phyloP scores from a whole-genome alignment of 1,140 invertebrate genomes.

The Pseudomyrmex flavicornis region DNA sequence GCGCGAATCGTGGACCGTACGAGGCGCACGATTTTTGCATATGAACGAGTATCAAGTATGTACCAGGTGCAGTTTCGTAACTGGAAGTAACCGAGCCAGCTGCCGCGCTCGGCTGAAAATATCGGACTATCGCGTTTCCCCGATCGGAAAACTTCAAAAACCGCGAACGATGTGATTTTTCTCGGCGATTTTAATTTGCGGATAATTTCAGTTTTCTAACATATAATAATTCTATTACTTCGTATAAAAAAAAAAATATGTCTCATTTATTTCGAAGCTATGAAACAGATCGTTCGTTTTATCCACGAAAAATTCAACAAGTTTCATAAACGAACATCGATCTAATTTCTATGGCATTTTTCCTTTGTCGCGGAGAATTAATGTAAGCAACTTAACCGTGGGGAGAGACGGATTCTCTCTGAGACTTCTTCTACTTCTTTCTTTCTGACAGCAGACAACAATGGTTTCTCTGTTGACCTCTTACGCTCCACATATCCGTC shows the following conservation, averaged over 20 bases:
- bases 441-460: constrained; percentile 74
- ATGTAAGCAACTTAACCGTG: constrained; percentile 39
- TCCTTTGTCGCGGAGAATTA: neutral
- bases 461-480: constrained; percentile 77
- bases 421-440: constrained; percentile 65
- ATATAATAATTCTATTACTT: neutral
- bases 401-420: constrained; percentile 32
- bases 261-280: neutral
- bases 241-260: neutral
- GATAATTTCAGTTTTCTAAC: neutral
- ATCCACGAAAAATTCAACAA: neutral
- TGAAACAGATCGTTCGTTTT: neutral
- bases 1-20: neutral
- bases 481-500: constrained; percentile 73
- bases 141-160: constrained; percentile 20
- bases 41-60: neutral
- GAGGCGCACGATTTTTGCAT: neutral
- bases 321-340: neutral
- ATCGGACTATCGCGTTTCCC: neutral
- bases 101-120: constrained; percentile 9
- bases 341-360: constrained; percentile 29
- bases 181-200: neutral
- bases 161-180: neutral
- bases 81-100: constrained; percentile 2
- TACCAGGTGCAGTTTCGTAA: neutral